Base-by-base conservation (phyloP, 2,113 vertebrate genomes). In the Osmerus eperlanus region DNA sequence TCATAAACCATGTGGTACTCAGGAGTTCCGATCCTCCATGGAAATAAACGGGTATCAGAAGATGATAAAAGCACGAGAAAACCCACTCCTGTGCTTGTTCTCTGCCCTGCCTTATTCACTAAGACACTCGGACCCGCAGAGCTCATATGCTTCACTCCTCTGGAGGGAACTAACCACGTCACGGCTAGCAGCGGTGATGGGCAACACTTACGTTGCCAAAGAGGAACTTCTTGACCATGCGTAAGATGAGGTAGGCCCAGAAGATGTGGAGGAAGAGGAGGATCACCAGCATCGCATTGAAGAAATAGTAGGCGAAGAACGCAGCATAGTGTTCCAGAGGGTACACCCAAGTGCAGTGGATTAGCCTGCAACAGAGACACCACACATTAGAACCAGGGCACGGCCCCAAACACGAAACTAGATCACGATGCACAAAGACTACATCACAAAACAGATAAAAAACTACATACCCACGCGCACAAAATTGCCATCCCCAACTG, bases 221-320 rank as follows among this genome's bases (percentile, higher is more conserved):
- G 64, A 99, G 28, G 19, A 96, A 96, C 74, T 92, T 95, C 73
- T 80, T 91, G 86, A 99, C 78, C 92, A 98, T 96, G 82, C 90
- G 81, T 60, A 96, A 82, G 75, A 99, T 94, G 63, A 95, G 91
- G 71, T 94, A 97, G 2, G 92, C 92, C 97, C 97, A 99, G 87
- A 98, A 99, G 2, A 97, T 62, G 75, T 98, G 96, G 36, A 99
- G 93, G 63, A 88, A 80, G 77, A 96, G 94, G 1, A 99, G 92
- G 25, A 90, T 18, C 78, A 96, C 65, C 25, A 99, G 91, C 83
- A 93, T 90, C 25, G 89, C 83, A 11, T 98, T 99, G 89, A 97
- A 96, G 68, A 98, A 90, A 84, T 97, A 93, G 84, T 97, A 99
- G 0, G 95, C 95, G 76, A 97, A 92, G 84, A 97, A 97, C 11